Evolutionary conservation across 2,113 vertebrate genomes (phyloP).

Genomic region (Pogonocichla stellata): DNA sequence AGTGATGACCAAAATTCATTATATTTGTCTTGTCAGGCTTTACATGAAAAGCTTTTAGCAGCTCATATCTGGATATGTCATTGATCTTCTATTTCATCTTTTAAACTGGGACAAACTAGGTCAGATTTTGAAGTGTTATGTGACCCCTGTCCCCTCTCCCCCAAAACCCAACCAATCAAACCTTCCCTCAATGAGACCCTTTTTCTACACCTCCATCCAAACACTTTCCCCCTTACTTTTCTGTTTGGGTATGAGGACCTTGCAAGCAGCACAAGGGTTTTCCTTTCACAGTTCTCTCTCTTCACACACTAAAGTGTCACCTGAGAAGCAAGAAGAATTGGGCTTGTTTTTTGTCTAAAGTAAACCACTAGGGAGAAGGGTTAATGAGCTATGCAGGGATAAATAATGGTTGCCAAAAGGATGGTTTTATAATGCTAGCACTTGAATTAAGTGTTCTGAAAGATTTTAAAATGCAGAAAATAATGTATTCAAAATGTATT

Average conservation of each 20-base stretch:
- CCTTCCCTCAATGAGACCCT: rapidly evolving
- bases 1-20: not conserved
- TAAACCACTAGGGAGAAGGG: not conserved
- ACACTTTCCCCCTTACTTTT: rapidly evolving
- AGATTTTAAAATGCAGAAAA: not conserved
- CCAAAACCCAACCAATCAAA: not conserved
- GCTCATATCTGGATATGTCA: not conserved
- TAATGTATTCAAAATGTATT: not conserved
- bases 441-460: not conserved
- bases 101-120: not conserved
- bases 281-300: not conserved
- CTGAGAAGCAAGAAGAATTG: not conserved
- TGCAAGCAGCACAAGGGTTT: not conserved
- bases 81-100: not conserved
- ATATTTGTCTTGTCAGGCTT: not conserved
- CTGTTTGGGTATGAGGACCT: not conserved
- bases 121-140: not conserved
- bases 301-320: not conserved
- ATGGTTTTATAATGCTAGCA: not conserved
- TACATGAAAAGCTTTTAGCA: not conserved
- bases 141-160: not conserved
- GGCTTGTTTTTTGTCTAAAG: not conserved
- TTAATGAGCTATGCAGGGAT: not conserved
- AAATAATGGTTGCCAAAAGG: not conserved
- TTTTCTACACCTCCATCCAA: not conserved